These are phyloP conservation scores for Helicolenus hilgendorfi DNA, from an alignment of 2,797 vertebrate species.

Conservation along the genomic window DNA sequence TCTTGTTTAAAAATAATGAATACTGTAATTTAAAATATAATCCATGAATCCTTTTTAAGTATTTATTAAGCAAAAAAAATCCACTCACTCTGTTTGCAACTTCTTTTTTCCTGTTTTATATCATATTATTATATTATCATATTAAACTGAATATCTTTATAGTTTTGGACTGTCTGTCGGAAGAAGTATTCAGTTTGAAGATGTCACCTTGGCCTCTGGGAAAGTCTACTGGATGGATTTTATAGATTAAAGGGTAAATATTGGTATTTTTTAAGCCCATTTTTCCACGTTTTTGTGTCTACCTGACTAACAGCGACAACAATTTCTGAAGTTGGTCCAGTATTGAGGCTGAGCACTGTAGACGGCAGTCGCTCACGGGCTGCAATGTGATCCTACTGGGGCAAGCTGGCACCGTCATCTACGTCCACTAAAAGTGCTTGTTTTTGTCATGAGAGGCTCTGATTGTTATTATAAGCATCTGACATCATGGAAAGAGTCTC, in stretches of 20 bases:
- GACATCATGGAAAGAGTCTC: no score
- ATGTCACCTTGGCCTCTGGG: not conserved
- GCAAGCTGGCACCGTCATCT: fast-evolving
- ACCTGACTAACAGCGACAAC: no score
- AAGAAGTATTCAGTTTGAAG: not conserved
- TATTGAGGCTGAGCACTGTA: no score
- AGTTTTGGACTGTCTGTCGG: not conserved
- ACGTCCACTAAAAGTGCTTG: no score
- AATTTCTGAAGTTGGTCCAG: no score
- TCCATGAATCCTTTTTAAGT: not conserved
- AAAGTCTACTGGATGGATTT: not conserved
- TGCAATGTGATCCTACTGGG: no score
- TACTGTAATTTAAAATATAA: not conserved
- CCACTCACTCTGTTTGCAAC: not conserved
- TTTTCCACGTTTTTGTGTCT: no score
- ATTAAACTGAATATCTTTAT: not conserved
- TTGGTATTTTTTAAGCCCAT: no score
- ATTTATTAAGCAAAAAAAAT: not conserved
- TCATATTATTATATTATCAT: not conserved
- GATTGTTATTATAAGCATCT: no score
- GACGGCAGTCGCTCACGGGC: no score
- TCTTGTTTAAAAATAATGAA: not conserved
- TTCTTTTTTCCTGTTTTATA: not conserved
- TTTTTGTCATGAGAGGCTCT: no score
- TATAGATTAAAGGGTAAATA: not conserved